phyloP scores from a whole-genome alignment of 2,113 vertebrate species.

The Gymnorhina tibicen region DNA sequence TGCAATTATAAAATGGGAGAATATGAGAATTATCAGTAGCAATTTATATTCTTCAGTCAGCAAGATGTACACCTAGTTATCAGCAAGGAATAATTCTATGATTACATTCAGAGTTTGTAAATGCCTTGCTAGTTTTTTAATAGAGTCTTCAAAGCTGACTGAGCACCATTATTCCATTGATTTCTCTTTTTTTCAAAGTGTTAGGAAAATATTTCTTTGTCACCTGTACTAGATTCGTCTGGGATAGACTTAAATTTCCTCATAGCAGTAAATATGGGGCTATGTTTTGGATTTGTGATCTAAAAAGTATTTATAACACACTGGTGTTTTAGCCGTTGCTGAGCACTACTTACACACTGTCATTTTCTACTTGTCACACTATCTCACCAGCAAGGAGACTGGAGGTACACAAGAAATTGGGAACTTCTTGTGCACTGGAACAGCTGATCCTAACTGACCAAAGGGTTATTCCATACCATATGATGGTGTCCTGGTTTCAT shows the following conservation, averaged over 20 bases:
- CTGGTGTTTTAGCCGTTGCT: not conserved
- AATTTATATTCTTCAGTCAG: not conserved
- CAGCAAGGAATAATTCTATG: not conserved
- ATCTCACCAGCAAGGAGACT: not conserved
- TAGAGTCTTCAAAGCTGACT: not conserved
- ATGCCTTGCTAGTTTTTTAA: not conserved
- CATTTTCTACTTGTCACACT: not conserved
- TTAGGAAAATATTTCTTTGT: not conserved
- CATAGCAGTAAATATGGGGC: fast-evolving
- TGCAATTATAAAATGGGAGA: not conserved
- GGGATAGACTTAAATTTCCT: not conserved
- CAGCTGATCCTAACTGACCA: not conserved
- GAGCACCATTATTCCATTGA: not conserved
- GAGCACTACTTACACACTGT: fast-evolving
- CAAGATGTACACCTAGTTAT: not conserved
- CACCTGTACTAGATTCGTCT: not conserved
- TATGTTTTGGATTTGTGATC: not conserved
- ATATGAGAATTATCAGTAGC: not conserved
- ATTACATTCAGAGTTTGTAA: not conserved
- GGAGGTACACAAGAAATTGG: not conserved
- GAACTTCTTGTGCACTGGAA: not conserved
- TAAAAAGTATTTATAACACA: not conserved
- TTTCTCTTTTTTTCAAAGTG: not conserved
- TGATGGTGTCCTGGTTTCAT: not conserved
- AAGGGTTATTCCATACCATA: not conserved